Base-by-base conservation (phyloP, 2,113 vertebrate genomes). In the Corvus hawaiiensis region DNA sequence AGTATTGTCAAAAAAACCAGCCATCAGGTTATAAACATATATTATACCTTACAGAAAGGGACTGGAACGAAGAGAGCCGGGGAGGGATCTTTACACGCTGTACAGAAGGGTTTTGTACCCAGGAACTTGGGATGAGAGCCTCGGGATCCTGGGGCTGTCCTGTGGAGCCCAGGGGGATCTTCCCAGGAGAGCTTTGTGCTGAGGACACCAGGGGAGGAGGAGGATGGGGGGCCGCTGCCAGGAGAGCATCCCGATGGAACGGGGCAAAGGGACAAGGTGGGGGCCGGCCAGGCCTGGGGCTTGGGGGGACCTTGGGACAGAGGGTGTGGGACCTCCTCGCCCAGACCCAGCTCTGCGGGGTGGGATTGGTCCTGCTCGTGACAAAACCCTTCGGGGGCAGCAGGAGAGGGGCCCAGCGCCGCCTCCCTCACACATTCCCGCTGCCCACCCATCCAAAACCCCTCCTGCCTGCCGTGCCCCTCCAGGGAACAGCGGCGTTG, bases 1-100 rank as follows among this genome's bases (percentile, higher is more conserved):
- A 96, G 82, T 89, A 90, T 95, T 91, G 92, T 94, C 87, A 88
- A 95, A 97, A 41, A 67, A 43, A 56, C 16, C 67, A 89, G 86
- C 87, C 78, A 78, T 82, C 16, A 9, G 88, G 79, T 95, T 91
- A 90, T 93, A 96, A 97, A 94, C 96, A 91, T 84, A 56, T 88
- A 94, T 90, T 89, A 89, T 87, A 85, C 83, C 85, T 93, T 82
- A 91, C 64, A 94, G 92, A 95, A 95, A 88, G 93, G 89, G 81
- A 76, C 49, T 74, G 77, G 59, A 39, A 54, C 0, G 4, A 84
- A 59, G 85, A 67, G 67, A 86, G 79, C 39, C 0, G 0, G 76
- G 82, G 52, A 89, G 72, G 79, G 74, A 41, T 18, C 87, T 91
- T 93, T 85, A 84, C 49, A 89, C 48, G 52, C 86, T 96, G 90